phyloP scores from a whole-genome alignment of 2,888 invertebrate species.

The Lepidochitona cinerea region DNA sequence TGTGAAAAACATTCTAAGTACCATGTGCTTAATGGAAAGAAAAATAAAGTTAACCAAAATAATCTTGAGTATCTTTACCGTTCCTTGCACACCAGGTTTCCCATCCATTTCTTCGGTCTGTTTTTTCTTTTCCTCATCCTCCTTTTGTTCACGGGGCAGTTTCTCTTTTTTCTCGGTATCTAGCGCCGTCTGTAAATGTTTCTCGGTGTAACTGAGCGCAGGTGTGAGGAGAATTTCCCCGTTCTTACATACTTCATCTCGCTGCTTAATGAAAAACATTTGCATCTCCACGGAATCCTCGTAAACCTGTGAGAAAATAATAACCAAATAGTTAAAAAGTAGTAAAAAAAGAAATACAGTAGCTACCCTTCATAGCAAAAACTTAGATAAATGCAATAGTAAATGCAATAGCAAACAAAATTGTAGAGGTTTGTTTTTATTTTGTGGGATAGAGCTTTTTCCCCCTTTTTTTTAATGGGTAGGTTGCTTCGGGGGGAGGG shows the following conservation, averaged over 20 bases:
- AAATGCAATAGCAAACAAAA: too few species aligned
- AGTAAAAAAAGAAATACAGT: too few species aligned
- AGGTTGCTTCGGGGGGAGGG: too few species aligned
- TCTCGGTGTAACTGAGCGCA: constrained; percentile 85
- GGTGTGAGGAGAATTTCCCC: constrained; percentile 87
- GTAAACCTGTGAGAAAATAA: constrained; percentile 83
- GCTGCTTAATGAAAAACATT: constrained; percentile 83
- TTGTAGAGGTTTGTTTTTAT: too few species aligned
- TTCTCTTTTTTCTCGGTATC: constrained; percentile 77
- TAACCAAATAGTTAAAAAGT: too few species aligned
- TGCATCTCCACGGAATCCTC: constrained; percentile 96
- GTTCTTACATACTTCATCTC: constrained; percentile 82
- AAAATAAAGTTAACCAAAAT: too few species aligned
- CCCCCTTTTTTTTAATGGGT: too few species aligned
- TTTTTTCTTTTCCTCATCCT: constrained; percentile 62
- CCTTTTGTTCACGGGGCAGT: constrained; percentile 70
- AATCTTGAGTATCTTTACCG: constrained; percentile 7
- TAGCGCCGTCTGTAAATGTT: constrained; percentile 75
- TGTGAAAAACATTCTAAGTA: too few species aligned
- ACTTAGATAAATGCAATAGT: too few species aligned
- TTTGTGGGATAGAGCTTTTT: too few species aligned
- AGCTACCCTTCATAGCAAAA: too few species aligned
- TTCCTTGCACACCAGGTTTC: constrained; percentile 27
- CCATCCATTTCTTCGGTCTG: constrained; percentile 45
- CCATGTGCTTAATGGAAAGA: too few species aligned